These are phyloP conservation scores for Festucalex cinctus DNA, from an alignment of 2,113 vertebrate genomes.

Conservation along the genomic window DNA sequence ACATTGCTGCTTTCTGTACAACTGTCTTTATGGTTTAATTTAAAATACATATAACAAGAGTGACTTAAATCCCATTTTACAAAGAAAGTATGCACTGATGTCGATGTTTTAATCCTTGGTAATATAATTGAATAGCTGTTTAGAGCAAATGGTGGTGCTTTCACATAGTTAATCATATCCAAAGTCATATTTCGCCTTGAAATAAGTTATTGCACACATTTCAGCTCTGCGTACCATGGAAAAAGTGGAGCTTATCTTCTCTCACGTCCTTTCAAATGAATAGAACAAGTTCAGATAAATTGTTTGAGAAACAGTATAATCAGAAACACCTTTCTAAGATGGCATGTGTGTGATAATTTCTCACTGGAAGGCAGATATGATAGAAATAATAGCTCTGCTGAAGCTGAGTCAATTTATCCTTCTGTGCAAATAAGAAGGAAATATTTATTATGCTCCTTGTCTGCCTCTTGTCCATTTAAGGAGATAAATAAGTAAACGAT, in stretches of 20 bases:
- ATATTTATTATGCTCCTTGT: not conserved
- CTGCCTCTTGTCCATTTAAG: not conserved
- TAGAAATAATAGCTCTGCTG: not conserved
- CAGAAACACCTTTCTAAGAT: not conserved
- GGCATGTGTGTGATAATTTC: not conserved
- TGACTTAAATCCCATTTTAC: too few species aligned
- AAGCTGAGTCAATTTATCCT: not conserved
- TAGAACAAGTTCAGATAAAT: not conserved
- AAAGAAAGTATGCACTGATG: too few species aligned
- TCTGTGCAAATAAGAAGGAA: not conserved
- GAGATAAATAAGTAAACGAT: not conserved
- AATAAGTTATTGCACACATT: not conserved
- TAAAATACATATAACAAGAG: not conserved
- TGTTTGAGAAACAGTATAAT: not conserved
- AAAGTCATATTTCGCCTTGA: not conserved
- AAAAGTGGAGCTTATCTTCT: not conserved
- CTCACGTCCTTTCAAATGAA: not conserved
- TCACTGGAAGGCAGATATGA: not conserved
- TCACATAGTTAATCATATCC: not conserved
- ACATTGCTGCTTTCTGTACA: not conserved
- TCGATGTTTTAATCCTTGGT: not conserved
- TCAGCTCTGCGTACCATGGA: not conserved
- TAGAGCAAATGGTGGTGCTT: not conserved
- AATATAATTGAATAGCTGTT: not conserved
- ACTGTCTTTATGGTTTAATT: not conserved